These are phyloP conservation scores for Fulmarus glacialis DNA, from an alignment of 2,113 vertebrate species.

Conservation along the genomic window DNA sequence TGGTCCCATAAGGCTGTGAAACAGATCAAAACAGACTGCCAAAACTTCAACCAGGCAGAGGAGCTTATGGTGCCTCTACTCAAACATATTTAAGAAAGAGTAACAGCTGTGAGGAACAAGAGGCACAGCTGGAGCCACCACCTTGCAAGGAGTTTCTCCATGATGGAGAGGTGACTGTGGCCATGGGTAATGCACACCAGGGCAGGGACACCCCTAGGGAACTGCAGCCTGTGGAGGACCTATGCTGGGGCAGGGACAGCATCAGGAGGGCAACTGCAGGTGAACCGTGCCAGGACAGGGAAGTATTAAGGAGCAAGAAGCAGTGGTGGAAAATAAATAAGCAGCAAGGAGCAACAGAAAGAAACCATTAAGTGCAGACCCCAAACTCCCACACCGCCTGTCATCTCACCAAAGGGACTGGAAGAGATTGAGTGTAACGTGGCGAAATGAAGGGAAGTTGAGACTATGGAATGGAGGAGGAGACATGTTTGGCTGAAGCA, in stretches of 20 bases:
- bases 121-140: not conserved
- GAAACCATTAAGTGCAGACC: not conserved
- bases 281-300: accelerated
- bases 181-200: accelerated
- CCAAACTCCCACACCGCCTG: accelerated
- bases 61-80: not conserved
- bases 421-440: not conserved
- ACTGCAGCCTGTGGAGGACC: not conserved
- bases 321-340: not conserved
- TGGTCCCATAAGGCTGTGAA: accelerated
- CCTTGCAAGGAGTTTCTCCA: not conserved
- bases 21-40: not conserved
- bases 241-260: not conserved
- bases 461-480: not conserved
- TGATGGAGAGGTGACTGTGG: not conserved
- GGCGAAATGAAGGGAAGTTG: not conserved
- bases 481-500: not conserved
- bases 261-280: not conserved
- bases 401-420: not conserved
- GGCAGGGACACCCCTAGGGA: not conserved
- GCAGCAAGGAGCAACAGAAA: not conserved
- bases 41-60: not conserved
- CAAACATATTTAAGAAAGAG: not conserved
- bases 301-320: not conserved
- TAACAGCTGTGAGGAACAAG: not conserved